Base-by-base conservation (phyloP, 2,113 vertebrate species). In the Tapirus terrestris region DNA sequence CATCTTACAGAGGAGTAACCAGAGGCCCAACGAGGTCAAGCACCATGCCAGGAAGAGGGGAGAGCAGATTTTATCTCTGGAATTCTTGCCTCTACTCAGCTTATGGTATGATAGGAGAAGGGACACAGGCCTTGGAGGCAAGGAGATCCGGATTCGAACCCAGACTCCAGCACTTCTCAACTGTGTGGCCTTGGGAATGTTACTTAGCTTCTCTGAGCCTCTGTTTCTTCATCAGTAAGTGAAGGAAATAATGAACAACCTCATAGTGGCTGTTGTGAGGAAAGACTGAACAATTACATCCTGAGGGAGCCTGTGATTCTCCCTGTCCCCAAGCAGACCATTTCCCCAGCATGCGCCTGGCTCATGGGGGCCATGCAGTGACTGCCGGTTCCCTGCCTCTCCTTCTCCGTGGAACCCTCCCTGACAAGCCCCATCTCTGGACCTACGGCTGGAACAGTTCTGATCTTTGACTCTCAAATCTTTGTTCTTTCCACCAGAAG, bases 281-380 rank as follows among this genome's bases (percentile, higher is more conserved):
- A 31, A 29, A 21, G 60, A 36, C 11, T 5, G 43, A 13, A 36
- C 10, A 63, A 6, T 9, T 31, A 8, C 8, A 1, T 86, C 31
- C 33, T 14, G n/a, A 70, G 8, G 21, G 21, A 72, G 5, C 56
- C 36, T 9, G 3, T 8, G 43, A 36, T 10, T 27, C n/a, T 56
- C 60, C 53, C 61, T 48, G 43, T 33, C 36, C 10, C 31, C 27
- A 63, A 25, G 65, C 18, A 18, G n/a, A 13, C 3, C 12, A 0
- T 29, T 25, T 72, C 18, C 10, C 31, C 27, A 63, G 67, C 14
- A 5, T 0, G 8, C 0, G 36, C 45, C 21, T 45, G 25, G 31
- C 27, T 39, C 18, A 0, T 1, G 29, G 58, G 39, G 27, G 1
- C 39, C 29, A n/a, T 1, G 0, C 3, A 1, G 51, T 25, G 10